phyloP scores from a whole-genome alignment of 2,888 invertebrate genomes.

The Nomada ruficornis region DNA sequence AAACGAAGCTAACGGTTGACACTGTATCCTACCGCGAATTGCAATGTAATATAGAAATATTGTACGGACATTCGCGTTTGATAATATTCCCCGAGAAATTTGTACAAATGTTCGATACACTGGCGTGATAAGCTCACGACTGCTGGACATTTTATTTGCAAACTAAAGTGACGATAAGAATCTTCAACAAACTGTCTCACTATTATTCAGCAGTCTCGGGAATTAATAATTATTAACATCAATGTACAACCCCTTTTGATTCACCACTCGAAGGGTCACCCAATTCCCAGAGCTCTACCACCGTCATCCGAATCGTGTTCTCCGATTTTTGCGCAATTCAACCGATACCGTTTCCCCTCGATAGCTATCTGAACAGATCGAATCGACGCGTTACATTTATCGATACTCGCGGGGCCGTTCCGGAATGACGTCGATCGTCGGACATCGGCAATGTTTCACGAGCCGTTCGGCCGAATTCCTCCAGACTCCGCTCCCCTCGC shows the following conservation, averaged over 20 bases:
- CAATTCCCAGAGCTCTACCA: neutral
- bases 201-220: too few species aligned
- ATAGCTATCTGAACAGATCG: slow-evolving; percentile 41
- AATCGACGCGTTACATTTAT: slow-evolving; percentile 45
- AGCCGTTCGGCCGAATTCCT: slow-evolving; percentile 73
- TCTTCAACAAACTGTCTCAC: too few species aligned
- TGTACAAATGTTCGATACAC: too few species aligned
- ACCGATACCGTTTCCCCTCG: slow-evolving; percentile 17
- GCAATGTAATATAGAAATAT: neutral
- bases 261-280: neutral
- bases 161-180: too few species aligned
- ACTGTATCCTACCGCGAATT: neutral
- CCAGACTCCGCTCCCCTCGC: slow-evolving; percentile 62
- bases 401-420: slow-evolving; percentile 31
- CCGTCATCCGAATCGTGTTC: neutral
- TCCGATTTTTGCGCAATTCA: slow-evolving; percentile 43
- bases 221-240: neutral
- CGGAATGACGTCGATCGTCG: slow-evolving; percentile 29
- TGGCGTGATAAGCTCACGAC: too few species aligned
- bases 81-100: too few species aligned
- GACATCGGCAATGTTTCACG: slow-evolving; percentile 28
- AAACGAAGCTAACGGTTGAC: slow-evolving; percentile 8
- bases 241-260: neutral
- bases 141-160: too few species aligned
- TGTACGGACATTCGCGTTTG: too few species aligned